Conservation (phyloP, 2,113 vertebrate species). For the Caretta caretta region DNA sequence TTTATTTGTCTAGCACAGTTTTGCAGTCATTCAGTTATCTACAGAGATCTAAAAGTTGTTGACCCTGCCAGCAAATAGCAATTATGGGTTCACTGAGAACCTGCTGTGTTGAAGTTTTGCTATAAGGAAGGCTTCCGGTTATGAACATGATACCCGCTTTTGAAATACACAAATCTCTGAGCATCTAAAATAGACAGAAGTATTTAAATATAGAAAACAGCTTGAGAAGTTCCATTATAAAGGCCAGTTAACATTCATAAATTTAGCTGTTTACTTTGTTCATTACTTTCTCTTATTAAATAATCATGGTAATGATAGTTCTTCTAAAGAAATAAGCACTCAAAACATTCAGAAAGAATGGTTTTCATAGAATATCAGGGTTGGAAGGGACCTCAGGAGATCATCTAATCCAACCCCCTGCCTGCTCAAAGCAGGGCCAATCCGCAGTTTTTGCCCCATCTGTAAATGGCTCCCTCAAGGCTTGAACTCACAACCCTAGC, state of each 20-base stretch:
- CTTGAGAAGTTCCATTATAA: background rate
- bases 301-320: background rate
- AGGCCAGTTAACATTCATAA: background rate
- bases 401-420: too few species aligned
- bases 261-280: background rate
- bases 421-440: too few species aligned
- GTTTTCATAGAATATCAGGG: background rate
- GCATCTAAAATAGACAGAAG: background rate
- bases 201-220: background rate
- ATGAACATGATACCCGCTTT: background rate
- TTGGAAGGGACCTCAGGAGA: too few species aligned
- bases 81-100: background rate
- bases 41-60: background rate
- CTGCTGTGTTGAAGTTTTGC: background rate
- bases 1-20: background rate
- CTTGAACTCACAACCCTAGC: too few species aligned
- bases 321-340: background rate
- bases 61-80: constrained; percentile 37
- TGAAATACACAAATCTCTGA: background rate
- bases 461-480: too few species aligned
- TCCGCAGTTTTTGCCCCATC: too few species aligned
- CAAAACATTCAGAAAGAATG: background rate
- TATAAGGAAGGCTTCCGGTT: constrained; percentile 4
- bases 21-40: background rate
- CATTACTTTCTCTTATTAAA: background rate